Conservation (phyloP, 2,797 vertebrate species). For the Agapornis canus region DNA sequence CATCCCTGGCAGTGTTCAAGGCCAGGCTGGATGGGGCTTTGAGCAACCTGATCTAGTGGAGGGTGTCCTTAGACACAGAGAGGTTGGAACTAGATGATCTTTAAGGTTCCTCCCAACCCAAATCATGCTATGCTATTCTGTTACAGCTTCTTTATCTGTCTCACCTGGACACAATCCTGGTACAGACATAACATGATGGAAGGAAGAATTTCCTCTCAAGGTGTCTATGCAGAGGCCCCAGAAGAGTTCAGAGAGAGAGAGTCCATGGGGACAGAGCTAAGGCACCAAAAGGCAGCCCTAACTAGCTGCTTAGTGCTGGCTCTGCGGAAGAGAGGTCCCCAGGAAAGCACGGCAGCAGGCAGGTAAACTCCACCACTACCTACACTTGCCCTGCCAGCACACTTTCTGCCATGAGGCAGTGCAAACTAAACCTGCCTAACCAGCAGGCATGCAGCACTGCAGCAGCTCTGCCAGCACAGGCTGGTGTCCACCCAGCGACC, state of each 20-base stretch:
- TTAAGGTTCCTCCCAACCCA: too few species aligned
- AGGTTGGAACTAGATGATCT: neutral
- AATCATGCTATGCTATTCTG: neutral
- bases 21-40: too few species aligned
- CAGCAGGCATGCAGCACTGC: fast-evolving
- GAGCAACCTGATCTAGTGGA: too few species aligned
- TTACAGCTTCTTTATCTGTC: neutral
- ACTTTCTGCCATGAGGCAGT: fast-evolving
- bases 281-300: neutral
- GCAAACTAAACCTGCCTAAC: neutral
- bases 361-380: neutral
- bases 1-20: too few species aligned
- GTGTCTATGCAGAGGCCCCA: neutral
- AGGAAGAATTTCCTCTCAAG: neutral
- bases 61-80: too few species aligned
- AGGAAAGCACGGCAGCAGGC: neutral
- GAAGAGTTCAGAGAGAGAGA: neutral
- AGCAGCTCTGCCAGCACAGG: fast-evolving
- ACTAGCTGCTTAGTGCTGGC: fast-evolving
- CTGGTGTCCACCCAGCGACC: neutral
- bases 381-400: neutral
- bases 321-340: neutral
- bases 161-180: neutral
- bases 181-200: neutral
- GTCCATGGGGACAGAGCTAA: neutral